Evolutionary conservation across 2,888 invertebrate genomes (phyloP).

Genomic region (Campaea margaritaria): DNA sequence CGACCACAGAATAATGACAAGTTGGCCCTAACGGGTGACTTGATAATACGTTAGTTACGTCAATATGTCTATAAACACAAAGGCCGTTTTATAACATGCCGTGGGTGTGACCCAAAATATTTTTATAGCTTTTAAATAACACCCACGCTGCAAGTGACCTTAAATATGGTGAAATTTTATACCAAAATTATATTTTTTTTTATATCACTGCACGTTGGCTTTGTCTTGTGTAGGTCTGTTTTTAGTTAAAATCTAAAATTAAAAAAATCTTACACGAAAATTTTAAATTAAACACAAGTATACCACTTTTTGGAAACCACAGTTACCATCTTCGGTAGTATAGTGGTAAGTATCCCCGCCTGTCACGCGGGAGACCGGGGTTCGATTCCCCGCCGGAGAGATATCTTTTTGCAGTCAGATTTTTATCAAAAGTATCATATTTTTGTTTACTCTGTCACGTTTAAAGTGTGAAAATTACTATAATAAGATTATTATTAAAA

Average conservation of each 20-base stretch:
- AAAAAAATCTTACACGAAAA: too few species aligned
- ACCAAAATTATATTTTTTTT: neutral
- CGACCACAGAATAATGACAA: neutral
- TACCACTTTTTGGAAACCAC: neutral
- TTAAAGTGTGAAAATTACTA: too few species aligned
- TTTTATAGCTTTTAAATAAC: slow-evolving; percentile 22
- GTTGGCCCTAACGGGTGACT: neutral
- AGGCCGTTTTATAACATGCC: neutral
- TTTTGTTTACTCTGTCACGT: too few species aligned
- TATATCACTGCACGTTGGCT: too few species aligned
- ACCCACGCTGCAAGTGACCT: neutral
- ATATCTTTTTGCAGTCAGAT: slow-evolving; percentile 40
- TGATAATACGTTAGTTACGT: slow-evolving; percentile 16
- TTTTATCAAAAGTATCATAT: too few species aligned
- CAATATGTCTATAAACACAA: slow-evolving; percentile 20
- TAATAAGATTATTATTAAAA: too few species aligned
- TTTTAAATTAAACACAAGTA: too few species aligned
- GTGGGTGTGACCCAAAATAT: slow-evolving; percentile 18
- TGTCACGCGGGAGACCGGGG: slow-evolving; percentile 86
- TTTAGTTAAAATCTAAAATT: too few species aligned
- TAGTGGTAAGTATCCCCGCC: slow-evolving; percentile 86
- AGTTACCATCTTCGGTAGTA: slow-evolving; percentile 77
- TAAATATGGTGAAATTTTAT: neutral
- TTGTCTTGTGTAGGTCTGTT: too few species aligned
- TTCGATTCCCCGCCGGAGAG: slow-evolving; percentile 86